Evolutionary conservation across 2,797 vertebrate genomes (phyloP).

Genomic region (Diplodus puntazzo): DNA sequence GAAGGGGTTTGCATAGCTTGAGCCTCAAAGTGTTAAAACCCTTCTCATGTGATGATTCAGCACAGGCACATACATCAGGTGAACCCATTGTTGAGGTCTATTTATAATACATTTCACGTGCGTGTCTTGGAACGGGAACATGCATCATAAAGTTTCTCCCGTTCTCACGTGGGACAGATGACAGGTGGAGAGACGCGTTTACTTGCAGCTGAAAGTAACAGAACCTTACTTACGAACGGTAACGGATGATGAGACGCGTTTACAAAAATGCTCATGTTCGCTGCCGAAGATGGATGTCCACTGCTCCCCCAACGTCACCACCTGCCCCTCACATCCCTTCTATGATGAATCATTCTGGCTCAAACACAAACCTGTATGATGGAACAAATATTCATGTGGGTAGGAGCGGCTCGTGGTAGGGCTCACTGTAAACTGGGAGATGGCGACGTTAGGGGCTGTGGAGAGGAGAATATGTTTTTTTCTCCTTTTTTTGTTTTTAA

Average conservation of each 20-base stretch:
- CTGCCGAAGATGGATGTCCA: conserved; percentile 42
- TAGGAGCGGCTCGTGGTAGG: conserved; percentile 13
- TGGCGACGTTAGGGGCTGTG: conserved; percentile 7
- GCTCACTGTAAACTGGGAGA: conserved; percentile 17
- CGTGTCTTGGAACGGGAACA: conserved; percentile 18
- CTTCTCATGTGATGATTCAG: neutral
- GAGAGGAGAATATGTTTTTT: conserved; percentile 2
- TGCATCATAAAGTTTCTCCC: conserved; percentile 8
- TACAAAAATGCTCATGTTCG: conserved; percentile 31
- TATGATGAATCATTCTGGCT: conserved; percentile 55
- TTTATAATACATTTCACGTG: conserved; percentile 18
- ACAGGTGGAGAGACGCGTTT: neutral
- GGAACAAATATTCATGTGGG: conserved; percentile 35
- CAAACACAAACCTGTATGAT: neutral
- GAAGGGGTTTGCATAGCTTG: too few relatives aligned
- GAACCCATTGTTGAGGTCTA: conserved; percentile 6
- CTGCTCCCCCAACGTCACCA: neutral
- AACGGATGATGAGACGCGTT: conserved; percentile 48
- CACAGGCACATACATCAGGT: conserved; percentile 3
- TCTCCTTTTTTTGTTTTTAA: conserved; percentile 8
- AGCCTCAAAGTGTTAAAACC: neutral
- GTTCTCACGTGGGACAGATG: neutral
- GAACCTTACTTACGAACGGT: conserved; percentile 6
- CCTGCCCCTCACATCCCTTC: conserved; percentile 12
- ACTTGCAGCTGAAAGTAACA: conserved; percentile 5